Evolutionary conservation across 2,888 invertebrate species (phyloP).

Genomic region (Parnassius mnemosyne): DNA sequence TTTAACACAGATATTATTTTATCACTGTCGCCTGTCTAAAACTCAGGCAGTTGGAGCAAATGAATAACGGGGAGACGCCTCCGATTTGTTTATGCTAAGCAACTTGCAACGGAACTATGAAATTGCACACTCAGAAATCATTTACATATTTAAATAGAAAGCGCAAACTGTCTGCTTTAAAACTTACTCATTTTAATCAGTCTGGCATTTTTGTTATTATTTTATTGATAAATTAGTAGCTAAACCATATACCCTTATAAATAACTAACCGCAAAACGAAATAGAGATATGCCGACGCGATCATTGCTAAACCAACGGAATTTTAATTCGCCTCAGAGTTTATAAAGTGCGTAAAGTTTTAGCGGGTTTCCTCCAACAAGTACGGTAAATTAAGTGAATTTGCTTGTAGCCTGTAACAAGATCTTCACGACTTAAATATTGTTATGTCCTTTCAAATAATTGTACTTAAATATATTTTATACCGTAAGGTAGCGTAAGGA

Average conservation of each 20-base stretch:
- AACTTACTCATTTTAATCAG: conserved; percentile 61
- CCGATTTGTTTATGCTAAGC: conserved; percentile 72
- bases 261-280: conserved; percentile 58
- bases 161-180: conserved; percentile 40
- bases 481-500: too few relatives aligned
- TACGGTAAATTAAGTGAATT: conserved; percentile 74
- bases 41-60: conserved; percentile 36
- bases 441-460: conserved; percentile 57
- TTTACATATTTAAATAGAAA: conserved; percentile 67
- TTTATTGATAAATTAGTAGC: conserved; percentile 23
- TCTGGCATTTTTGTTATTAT: not conserved
- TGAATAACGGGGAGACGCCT: conserved; percentile 39
- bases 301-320: conserved; percentile 75
- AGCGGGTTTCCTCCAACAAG: conserved; percentile 57
- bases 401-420: conserved; percentile 53
- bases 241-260: conserved; percentile 62
- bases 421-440: conserved; percentile 51
- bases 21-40: conserved; percentile 57
- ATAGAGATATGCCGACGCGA: conserved; percentile 71
- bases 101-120: conserved; percentile 57
- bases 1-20: conserved; percentile 67
- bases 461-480: conserved; percentile 42
- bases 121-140: conserved; percentile 61
- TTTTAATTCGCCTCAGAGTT: conserved; percentile 76
- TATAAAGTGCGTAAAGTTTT: conserved; percentile 79